phyloP scores from a whole-genome alignment of 2,113 vertebrate species.

The Myiagra hebetior region DNA sequence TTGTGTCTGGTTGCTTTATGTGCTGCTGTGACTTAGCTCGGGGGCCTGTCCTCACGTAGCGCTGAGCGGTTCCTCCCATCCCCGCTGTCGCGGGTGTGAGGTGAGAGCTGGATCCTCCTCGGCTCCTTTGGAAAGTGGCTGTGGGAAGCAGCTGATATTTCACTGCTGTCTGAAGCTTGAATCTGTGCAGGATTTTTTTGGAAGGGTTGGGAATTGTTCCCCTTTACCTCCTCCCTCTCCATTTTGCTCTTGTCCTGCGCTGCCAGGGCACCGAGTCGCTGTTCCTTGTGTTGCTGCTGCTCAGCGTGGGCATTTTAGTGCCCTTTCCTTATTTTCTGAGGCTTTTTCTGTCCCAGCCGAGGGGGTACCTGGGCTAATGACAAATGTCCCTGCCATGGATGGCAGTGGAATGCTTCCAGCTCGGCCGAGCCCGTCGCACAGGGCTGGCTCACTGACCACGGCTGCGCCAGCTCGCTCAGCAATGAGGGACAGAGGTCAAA shows the following conservation, averaged over 20 bases:
- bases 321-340: background rate
- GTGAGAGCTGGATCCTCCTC: background rate
- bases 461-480: background rate
- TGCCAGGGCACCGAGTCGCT: rapidly evolving
- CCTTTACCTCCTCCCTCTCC: no score
- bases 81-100: background rate
- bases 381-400: background rate
- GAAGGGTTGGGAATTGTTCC: background rate
- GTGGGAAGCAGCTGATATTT: background rate
- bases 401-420: background rate
- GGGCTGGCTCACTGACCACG: background rate
- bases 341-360: background rate
- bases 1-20: background rate
- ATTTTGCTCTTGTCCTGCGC: rapidly evolving
- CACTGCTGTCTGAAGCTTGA: background rate
- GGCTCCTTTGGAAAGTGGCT: background rate
- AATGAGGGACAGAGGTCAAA: background rate
- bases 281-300: rapidly evolving
- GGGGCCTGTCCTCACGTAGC: background rate
- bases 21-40: background rate
- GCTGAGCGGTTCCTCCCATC: rapidly evolving
- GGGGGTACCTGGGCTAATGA: background rate
- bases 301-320: background rate
- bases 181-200: background rate
- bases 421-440: rapidly evolving